These are phyloP conservation scores for Phylloscopus whistleri DNA, from an alignment of 2,113 vertebrate genomes.

Conservation along the genomic window DNA sequence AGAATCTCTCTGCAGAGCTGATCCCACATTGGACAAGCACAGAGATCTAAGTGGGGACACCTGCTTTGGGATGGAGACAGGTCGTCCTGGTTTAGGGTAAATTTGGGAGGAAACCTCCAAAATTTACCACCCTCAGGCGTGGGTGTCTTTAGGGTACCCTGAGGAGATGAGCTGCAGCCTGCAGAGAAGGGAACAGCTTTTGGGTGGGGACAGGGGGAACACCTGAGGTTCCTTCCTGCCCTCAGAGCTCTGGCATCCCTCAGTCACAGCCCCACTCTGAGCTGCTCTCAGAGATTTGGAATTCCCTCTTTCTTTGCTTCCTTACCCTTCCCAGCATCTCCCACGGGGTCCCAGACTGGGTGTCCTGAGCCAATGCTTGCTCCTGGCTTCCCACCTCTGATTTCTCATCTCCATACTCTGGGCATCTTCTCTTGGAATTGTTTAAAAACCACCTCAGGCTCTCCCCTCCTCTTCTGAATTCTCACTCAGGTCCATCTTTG, in stretches of 20 bases:
- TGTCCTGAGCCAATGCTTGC: background rate
- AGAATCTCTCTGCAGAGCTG: background rate
- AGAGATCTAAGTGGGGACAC: background rate
- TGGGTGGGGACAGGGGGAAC: background rate
- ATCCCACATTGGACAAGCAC: rapidly evolving
- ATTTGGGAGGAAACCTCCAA: too few species aligned
- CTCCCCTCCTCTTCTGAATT: background rate
- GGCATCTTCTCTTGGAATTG: background rate
- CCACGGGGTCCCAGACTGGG: background rate
- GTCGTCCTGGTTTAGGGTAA: too few species aligned
- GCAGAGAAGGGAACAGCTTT: background rate
- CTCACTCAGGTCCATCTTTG: background rate
- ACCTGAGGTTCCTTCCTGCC: background rate
- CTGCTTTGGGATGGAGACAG: background rate
- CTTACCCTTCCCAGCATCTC: background rate
- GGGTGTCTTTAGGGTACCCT: background rate
- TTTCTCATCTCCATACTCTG: background rate
- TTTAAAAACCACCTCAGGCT: background rate
- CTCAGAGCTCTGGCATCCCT: background rate
- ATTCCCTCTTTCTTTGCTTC: background rate
- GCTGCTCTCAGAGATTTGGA: background rate
- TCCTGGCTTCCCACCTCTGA: background rate
- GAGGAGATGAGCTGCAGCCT: background rate
- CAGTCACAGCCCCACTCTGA: background rate
- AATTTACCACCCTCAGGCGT: background rate